phyloP scores from a whole-genome alignment of 2,797 vertebrate genomes.

The Cynopterus sphinx region DNA sequence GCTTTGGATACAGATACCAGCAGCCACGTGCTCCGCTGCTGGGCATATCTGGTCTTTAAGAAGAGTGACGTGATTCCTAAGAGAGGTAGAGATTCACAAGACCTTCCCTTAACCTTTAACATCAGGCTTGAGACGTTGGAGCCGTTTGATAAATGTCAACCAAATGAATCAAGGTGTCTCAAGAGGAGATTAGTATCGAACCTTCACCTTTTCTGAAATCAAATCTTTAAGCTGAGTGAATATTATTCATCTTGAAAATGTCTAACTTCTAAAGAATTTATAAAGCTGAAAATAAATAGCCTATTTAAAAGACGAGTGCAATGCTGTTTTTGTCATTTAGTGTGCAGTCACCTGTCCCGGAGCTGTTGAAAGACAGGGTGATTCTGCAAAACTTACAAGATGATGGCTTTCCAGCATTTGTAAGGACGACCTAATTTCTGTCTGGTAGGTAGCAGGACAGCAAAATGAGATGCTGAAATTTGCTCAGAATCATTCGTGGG shows the following conservation, averaged over 20 bases:
- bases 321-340: neutral
- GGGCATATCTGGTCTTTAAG: neutral
- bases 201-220: neutral
- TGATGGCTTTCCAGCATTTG: rapidly evolving
- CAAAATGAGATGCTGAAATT: neutral
- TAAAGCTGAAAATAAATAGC: neutral
- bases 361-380: neutral
- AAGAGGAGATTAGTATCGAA: neutral
- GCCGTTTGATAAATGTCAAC: neutral
- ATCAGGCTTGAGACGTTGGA: neutral
- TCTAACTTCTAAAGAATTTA: neutral
- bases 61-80: neutral
- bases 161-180: neutral
- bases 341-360: neutral
- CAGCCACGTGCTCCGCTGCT: neutral
- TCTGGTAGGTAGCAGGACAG: neutral
- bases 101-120: neutral
- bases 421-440: neutral
- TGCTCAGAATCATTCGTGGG: neutral
- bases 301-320: neutral
- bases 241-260: neutral
- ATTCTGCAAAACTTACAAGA: too few species aligned
- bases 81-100: neutral
- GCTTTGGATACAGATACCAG: neutral
- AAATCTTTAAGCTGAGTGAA: neutral